These are phyloP conservation scores for human DNA, from an alignment of 2,113 vertebrate species.

Conservation along the genomic window DNA sequence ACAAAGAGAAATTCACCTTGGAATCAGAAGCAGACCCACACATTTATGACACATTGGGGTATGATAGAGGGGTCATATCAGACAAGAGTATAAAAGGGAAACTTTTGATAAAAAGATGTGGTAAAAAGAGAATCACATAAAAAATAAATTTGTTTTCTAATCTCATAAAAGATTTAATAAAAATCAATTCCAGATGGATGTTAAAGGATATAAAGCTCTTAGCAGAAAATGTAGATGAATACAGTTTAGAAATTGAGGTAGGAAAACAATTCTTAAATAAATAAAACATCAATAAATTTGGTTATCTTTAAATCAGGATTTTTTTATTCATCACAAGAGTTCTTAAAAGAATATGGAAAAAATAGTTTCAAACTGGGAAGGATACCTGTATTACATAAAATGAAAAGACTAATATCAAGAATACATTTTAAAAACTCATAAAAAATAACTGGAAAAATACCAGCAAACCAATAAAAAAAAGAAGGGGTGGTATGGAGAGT, in stretches of 20 bases:
- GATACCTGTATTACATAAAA: background rate
- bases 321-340: background rate
- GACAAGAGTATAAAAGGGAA: background rate
- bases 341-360: background rate
- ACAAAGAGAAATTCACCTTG: background rate
- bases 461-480: background rate
- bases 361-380: background rate
- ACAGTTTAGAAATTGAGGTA: background rate
- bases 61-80: background rate
- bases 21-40: background rate
- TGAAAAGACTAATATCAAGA: background rate
- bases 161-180: background rate
- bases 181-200: background rate
- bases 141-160: background rate
- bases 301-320: background rate
- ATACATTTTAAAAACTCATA: background rate
- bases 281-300: background rate
- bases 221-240: background rate
- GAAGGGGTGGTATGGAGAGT: rapidly evolving
- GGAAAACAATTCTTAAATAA: background rate
- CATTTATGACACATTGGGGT: background rate
- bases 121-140: too few relatives aligned
- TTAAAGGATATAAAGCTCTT: background rate
- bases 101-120: background rate
- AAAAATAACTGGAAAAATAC: background rate